These are phyloP conservation scores for Drosophila kikkawai DNA, from an alignment of 1,140 invertebrate genomes.

Conservation along the genomic window DNA sequence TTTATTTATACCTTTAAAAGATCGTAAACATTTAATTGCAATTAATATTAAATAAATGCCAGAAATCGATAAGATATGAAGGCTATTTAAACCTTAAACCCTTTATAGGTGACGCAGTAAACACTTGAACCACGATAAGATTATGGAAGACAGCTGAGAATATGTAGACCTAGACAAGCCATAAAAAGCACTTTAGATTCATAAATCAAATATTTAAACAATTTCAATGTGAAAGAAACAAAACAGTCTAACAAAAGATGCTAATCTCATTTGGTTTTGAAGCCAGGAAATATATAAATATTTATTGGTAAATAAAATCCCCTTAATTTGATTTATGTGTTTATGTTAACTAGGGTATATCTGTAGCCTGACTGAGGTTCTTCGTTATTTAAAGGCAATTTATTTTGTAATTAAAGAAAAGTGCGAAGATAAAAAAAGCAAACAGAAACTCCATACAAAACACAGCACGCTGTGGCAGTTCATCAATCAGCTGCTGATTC, in stretches of 20 bases:
- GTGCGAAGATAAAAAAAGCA: conserved; percentile 12
- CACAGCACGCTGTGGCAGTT: conserved; percentile 50
- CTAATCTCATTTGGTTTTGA: conserved; percentile 2
- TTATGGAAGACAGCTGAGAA: conserved; percentile 1
- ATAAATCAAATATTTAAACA: not conserved
- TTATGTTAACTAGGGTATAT: conserved; percentile 10
- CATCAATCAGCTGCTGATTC: conserved; percentile 70
- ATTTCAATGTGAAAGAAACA: not conserved
- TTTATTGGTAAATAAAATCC: conserved; percentile 12
- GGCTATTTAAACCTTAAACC: not conserved
- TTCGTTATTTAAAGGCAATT: conserved; percentile 72
- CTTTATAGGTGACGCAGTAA: not conserved
- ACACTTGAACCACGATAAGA: conserved; percentile 5
- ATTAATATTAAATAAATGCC: not conserved
- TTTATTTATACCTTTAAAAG: too few relatives aligned
- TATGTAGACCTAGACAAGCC: conserved; percentile 2
- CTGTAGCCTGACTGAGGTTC: conserved; percentile 23
- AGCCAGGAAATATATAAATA: conserved; percentile 7
- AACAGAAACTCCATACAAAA: conserved; percentile 3
- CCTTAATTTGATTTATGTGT: conserved; percentile 14
- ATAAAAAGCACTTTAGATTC: not conserved
- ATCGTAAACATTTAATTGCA: not conserved
- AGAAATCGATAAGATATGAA: conserved; percentile 8
- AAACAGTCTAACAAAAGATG: conserved; percentile 3
- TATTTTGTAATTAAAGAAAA: conserved; percentile 53